Conservation (phyloP, 2,113 vertebrate genomes). For the Colaptes auratus region DNA sequence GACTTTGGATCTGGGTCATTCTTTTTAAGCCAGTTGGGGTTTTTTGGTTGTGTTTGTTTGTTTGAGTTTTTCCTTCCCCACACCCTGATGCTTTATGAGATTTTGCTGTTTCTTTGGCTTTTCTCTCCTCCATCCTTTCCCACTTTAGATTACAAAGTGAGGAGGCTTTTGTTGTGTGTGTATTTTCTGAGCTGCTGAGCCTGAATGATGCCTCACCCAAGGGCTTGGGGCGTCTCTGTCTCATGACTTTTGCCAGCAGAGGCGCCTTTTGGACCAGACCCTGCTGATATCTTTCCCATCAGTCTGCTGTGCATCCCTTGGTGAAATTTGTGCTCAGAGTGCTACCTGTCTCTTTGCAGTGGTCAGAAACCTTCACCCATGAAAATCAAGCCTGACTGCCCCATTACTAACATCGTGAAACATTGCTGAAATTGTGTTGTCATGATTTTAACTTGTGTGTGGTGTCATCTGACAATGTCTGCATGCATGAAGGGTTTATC, state of each 20-base stretch:
- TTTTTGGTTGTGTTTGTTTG: background rate
- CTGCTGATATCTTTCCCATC: background rate
- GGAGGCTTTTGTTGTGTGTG: background rate
- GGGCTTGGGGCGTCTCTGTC: background rate
- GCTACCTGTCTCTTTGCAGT: background rate
- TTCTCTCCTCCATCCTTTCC: background rate
- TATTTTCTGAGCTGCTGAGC: background rate
- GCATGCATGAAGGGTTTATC: background rate
- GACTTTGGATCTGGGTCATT: background rate
- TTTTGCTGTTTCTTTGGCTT: background rate
- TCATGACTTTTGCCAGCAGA: background rate
- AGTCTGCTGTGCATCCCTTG: background rate
- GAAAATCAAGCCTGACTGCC: background rate
- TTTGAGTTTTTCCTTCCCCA: background rate
- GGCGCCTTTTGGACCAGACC: background rate
- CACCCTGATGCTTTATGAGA: background rate
- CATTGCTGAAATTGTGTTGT: background rate
- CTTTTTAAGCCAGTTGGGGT: background rate
- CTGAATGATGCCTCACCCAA: background rate
- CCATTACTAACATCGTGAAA: background rate
- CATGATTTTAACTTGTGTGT: background rate
- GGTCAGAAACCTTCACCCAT: background rate
- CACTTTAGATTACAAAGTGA: background rate
- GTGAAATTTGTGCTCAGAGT: background rate
- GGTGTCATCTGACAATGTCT: background rate